Evolutionary conservation across 2,888 invertebrate species (phyloP).

Genomic region (Epirrita christyi): DNA sequence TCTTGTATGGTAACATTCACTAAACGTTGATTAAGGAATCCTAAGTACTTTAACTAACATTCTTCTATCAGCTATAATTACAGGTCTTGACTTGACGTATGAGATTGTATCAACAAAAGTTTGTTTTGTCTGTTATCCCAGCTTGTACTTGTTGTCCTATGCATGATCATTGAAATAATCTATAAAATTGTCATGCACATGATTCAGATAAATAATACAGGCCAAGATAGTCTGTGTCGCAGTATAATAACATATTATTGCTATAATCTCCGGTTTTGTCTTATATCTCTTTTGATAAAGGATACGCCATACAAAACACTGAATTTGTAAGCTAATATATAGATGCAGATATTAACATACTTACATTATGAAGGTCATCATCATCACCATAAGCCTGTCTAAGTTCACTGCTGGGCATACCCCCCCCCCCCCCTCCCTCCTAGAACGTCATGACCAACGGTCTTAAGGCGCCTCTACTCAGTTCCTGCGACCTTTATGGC

Average conservation of each 20-base stretch:
- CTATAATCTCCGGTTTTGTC: constrained; percentile 50
- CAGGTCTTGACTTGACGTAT: background rate
- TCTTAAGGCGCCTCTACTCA: too few relatives aligned
- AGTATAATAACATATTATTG: constrained; percentile 80
- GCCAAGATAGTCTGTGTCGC: constrained; percentile 76
- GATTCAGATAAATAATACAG: constrained; percentile 77
- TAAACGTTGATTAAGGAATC: too few relatives aligned
- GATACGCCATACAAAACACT: background rate
- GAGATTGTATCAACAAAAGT: too few relatives aligned
- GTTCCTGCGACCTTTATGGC: too few relatives aligned
- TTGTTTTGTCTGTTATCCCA: constrained; percentile 4
- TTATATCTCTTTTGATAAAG: constrained; percentile 29
- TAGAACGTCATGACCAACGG: too few relatives aligned
- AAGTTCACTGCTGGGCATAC: too few relatives aligned
- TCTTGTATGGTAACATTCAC: too few relatives aligned
- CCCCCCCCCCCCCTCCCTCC: too few relatives aligned
- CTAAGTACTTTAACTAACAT: too few relatives aligned
- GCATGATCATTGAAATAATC: constrained; percentile 71
- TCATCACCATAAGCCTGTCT: too few relatives aligned
- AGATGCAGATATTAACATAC: background rate
- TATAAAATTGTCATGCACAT: constrained; percentile 81
- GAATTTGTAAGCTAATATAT: constrained; percentile 1
- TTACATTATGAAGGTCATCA: too few relatives aligned
- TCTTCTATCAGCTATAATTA: too few relatives aligned
- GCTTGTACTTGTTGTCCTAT: constrained; percentile 53